These are phyloP conservation scores for Callopanchax toddi DNA, from an alignment of 2,113 vertebrate genomes.

Conservation along the genomic window DNA sequence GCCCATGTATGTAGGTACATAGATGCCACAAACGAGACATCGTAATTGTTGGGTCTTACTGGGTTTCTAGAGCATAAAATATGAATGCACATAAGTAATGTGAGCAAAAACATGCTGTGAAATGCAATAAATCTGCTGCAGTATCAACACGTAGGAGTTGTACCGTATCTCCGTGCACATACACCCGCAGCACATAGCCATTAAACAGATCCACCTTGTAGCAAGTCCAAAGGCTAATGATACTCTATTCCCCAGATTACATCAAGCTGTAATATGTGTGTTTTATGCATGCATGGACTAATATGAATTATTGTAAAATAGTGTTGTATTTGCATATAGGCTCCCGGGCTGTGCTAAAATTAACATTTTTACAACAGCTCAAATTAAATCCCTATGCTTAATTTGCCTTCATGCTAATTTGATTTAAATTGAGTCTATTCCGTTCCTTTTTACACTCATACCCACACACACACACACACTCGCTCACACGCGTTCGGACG, in stretches of 20 bases:
- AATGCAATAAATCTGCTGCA: neutral
- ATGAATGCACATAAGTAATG: neutral
- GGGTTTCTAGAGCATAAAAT: neutral
- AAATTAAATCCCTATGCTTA: conserved; percentile 82
- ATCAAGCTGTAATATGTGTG: conserved; percentile 71
- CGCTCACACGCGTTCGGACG: neutral
- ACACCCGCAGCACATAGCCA: neutral
- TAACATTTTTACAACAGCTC: conserved; percentile 82
- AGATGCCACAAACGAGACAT: neutral
- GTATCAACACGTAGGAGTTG: neutral
- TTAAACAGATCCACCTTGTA: conserved; percentile 55
- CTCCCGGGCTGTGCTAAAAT: conserved; percentile 77
- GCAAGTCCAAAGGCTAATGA: conserved; percentile 72
- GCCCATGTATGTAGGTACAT: too few species aligned
- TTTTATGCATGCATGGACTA: conserved; percentile 77
- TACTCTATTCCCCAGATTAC: conserved; percentile 67
- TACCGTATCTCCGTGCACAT: conserved; percentile 8
- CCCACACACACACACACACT: conserved; percentile 45
- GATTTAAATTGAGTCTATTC: conserved; percentile 79
- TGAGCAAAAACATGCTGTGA: neutral
- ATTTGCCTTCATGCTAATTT: conserved; percentile 81
- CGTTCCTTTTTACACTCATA: conserved; percentile 50
- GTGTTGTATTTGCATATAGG: conserved; percentile 79
- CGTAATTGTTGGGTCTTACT: neutral
- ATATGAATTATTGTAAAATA: conserved; percentile 82